Conservation (phyloP, 2,888 invertebrate species). For the Matsumyia berberina region DNA sequence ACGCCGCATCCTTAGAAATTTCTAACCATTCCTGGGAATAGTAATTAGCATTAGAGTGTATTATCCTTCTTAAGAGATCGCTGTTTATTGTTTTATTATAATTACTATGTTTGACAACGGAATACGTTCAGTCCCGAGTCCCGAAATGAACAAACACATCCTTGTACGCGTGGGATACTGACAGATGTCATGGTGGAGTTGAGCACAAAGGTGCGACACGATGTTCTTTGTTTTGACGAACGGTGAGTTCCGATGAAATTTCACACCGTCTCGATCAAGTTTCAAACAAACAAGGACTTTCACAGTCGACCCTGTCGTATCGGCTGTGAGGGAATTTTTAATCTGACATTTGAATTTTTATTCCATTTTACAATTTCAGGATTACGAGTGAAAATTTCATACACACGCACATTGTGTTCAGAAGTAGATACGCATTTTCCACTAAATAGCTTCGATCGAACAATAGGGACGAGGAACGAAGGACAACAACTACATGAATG, state of each 20-base stretch:
- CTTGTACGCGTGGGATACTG: conserved; percentile 21
- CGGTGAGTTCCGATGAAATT: conserved; percentile 64
- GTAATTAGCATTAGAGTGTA: conserved; percentile 73
- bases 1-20: conserved; percentile 44
- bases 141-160: background rate
- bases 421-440: conserved; percentile 61
- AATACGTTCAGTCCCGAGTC: conserved; percentile 30
- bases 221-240: conserved; percentile 14
- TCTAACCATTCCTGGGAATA: conserved; percentile 40
- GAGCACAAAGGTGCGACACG: conserved; percentile 37
- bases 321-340: conserved; percentile 50
- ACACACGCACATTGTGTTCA: too few species aligned
- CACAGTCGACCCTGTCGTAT: conserved; percentile 1
- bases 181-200: conserved; percentile 42
- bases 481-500: conserved; percentile 60
- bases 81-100: conserved; percentile 72
- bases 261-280: conserved; percentile 68
- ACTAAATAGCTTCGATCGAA: conserved; percentile 40
- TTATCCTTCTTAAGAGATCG: conserved; percentile 66
- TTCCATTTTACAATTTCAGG: conserved; percentile 40
- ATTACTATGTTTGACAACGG: conserved; percentile 68
- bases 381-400: too few species aligned
- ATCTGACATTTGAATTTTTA: conserved; percentile 62
- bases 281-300: conserved; percentile 27
- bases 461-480: conserved; percentile 21